Percentiles rank a stretch among this genome's conserved stretches.
These are phyloP conservation scores for Pterostichus niger DNA, from an alignment of 2,888 invertebrate genomes.

Conservation along the genomic window DNA sequence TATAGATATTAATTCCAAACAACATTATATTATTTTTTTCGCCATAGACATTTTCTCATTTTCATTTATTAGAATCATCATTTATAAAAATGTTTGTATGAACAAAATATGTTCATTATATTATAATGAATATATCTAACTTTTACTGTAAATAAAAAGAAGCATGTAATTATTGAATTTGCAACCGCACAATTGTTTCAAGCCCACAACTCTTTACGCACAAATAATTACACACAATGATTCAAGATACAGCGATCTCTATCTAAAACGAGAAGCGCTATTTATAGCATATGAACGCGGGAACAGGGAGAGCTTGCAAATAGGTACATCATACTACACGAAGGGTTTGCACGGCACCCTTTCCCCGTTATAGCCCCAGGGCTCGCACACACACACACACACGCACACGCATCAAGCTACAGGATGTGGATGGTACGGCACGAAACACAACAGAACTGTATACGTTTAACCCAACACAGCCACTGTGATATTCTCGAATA, in stretches of 20 bases:
- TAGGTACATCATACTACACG: slow-evolving; percentile 15
- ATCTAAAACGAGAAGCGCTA: slow-evolving; percentile 25
- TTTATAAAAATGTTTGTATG: too few relatives aligned
- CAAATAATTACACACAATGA: slow-evolving; percentile 31
- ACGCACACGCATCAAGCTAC: neutral
- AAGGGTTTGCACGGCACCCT: slow-evolving; percentile 42
- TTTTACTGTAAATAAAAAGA: too few relatives aligned
- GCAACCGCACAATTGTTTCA: slow-evolving; percentile 27
- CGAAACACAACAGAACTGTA: slow-evolving; percentile 9
- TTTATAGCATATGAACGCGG: slow-evolving; percentile 12
- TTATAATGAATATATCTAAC: too few relatives aligned
- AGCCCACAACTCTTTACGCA: slow-evolving; percentile 34
- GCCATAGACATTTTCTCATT: too few relatives aligned
- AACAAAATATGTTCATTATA: too few relatives aligned
- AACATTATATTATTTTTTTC: too few relatives aligned
- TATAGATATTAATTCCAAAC: too few relatives aligned
- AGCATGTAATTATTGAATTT: too few relatives aligned
- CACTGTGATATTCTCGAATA: neutral
- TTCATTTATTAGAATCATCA: too few relatives aligned
- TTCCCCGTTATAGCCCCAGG: slow-evolving; percentile 33
- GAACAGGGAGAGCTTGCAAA: slow-evolving; percentile 12
- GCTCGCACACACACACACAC: neutral
- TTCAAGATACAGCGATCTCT: slow-evolving; percentile 32
- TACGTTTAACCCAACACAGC: neutral
- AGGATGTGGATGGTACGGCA: neutral